These are phyloP conservation scores for Lepidotrigona ventralis DNA, from an alignment of 1,140 invertebrate species.

Conservation along the genomic window DNA sequence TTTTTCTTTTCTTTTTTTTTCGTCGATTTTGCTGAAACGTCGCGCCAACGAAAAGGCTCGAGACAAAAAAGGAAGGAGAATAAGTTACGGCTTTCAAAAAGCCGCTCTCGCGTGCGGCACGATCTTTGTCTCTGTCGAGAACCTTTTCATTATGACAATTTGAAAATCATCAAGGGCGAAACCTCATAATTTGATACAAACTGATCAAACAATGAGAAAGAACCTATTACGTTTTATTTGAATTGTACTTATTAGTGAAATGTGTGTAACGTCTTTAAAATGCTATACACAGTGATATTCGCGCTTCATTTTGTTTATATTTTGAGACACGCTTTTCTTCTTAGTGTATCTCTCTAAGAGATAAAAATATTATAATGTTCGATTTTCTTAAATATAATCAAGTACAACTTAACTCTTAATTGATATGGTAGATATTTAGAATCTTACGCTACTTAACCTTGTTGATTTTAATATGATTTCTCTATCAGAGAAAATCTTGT, in stretches of 20 bases:
- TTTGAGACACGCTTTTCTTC: no score
- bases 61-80: slow-evolving; percentile 54
- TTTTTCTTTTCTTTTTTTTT: slow-evolving; percentile 56
- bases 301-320: no score
- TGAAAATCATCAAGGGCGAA: neutral
- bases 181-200: neutral
- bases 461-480: no score
- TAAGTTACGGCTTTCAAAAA: slow-evolving; percentile 23
- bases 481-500: no score
- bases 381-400: no score
- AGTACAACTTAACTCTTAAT: no score
- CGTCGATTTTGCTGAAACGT: slow-evolving; percentile 49
- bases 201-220: neutral
- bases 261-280: neutral
- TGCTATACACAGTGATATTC: no score
- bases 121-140: slow-evolving; percentile 17
- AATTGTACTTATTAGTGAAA: neutral
- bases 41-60: slow-evolving; percentile 59
- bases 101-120: neutral
- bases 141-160: slow-evolving; percentile 22
- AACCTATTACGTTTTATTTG: neutral
- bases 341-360: no score
- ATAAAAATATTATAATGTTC: no score
- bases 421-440: no score
- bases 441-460: no score